Conservation (phyloP, 2,888 invertebrate species). For the Yponomeuta malinellus region DNA sequence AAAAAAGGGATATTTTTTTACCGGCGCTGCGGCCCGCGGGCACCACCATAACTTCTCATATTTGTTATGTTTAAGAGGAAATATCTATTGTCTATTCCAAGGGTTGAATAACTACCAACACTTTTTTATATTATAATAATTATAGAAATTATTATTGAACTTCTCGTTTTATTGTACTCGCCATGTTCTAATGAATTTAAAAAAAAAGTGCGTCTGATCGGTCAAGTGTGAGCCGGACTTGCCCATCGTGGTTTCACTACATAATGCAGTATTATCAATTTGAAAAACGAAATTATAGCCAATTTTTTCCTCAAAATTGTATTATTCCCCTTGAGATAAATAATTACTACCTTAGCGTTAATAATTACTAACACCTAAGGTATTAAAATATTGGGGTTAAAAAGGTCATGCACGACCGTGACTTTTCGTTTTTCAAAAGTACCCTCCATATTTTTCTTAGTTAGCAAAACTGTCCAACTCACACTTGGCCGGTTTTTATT, state of each 20-base stretch:
- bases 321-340: no score
- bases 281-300: no score
- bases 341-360: no score
- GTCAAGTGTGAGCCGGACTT: not conserved
- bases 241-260: not conserved
- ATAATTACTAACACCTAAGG: no score
- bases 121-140: constrained; percentile 78
- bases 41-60: constrained; percentile 38
- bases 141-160: constrained; percentile 77
- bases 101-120: constrained; percentile 73
- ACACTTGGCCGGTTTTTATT: no score
- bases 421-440: no score
- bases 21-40: constrained; percentile 30
- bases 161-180: constrained; percentile 38
- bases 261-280: no score
- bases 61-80: constrained; percentile 76
- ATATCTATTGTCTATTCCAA: constrained; percentile 76
- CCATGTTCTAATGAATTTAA: not conserved
- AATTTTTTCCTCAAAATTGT: no score
- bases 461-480: not conserved
- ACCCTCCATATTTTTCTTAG: no score
- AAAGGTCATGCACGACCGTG: no score
- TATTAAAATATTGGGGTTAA: no score
- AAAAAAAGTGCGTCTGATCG: not conserved
- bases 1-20: constrained; percentile 68